phyloP scores from a whole-genome alignment of 2,797 vertebrate species.

The Bovichtus variegatus region DNA sequence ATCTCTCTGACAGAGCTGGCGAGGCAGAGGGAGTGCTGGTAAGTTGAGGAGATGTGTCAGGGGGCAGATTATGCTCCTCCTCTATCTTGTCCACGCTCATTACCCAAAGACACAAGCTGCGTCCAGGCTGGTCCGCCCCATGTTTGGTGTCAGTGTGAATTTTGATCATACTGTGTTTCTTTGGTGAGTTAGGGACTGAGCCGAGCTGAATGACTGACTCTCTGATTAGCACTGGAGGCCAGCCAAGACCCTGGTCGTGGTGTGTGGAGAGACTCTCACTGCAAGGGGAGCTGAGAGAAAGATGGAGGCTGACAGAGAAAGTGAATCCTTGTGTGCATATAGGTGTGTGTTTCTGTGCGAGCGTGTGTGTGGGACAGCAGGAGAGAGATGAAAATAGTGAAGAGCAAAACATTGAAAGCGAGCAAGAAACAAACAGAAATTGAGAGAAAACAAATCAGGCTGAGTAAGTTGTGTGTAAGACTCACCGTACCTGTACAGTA shows the following conservation, averaged over 20 bases:
- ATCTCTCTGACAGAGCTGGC: slow-evolving; percentile 35
- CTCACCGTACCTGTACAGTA: slow-evolving; percentile 16
- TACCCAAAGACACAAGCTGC: slow-evolving; percentile 45
- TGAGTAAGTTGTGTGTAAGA: slow-evolving; percentile 9
- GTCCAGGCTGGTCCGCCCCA: slow-evolving; percentile 19
- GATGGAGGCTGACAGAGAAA: slow-evolving; percentile 20
- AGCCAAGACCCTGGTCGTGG: slow-evolving; percentile 20
- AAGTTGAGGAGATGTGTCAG: slow-evolving; percentile 55
- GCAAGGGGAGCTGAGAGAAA: slow-evolving; percentile 14
- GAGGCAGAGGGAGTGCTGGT: slow-evolving; percentile 44
- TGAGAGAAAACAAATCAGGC: slow-evolving; percentile 21
- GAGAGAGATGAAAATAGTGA: slow-evolving; percentile 7
- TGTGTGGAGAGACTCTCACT: slow-evolving; percentile 22
- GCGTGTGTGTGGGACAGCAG: slow-evolving; percentile 14
- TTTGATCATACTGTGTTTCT: slow-evolving; percentile 48
- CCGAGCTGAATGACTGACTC: slow-evolving; percentile 44
- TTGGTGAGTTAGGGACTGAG: slow-evolving; percentile 31
- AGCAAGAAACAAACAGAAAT: slow-evolving; percentile 1
- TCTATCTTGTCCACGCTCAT: slow-evolving; percentile 41
- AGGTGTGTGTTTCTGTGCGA: neutral
- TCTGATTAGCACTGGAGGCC: slow-evolving; percentile 57
- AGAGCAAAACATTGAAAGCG: neutral
- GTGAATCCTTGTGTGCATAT: slow-evolving; percentile 8
- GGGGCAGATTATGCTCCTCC: slow-evolving; percentile 34
- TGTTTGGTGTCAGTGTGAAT: slow-evolving; percentile 54